Percentiles rank a stretch among this genome's conserved stretches.
Conservation (phyloP, 2,888 invertebrate genomes). For the Cryptocephalus primarius region DNA sequence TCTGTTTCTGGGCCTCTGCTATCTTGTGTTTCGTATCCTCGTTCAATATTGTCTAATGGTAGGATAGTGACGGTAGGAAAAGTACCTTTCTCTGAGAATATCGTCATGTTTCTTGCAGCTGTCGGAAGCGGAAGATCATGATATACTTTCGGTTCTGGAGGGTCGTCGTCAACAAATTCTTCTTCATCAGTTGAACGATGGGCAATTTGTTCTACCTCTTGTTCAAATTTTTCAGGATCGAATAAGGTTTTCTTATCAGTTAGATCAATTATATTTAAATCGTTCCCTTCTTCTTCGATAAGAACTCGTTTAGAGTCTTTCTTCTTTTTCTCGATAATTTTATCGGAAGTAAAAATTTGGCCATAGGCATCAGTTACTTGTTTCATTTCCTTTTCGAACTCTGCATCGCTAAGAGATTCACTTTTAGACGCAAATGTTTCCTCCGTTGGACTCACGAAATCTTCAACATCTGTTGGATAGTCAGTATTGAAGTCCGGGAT, state of each 20-base stretch:
- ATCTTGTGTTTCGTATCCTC: conserved; percentile 11
- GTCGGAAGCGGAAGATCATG: conserved; percentile 31
- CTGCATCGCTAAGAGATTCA: conserved; percentile 10
- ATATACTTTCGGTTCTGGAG: conserved; percentile 11
- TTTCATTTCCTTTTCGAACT: conserved; percentile 17
- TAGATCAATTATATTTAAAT: no score
- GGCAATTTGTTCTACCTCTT: no score
- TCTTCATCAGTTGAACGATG: conserved; percentile 17
- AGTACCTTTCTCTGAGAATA: conserved; percentile 20
- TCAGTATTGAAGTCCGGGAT: conserved; percentile 20
- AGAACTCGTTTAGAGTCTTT: not conserved
- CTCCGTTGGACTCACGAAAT: conserved; percentile 34
- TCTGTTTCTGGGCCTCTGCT: conserved; percentile 17
- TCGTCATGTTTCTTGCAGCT: conserved; percentile 38
- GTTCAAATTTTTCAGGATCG: no score
- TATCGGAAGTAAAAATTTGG: conserved; percentile 14
- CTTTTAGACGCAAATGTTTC: not conserved
- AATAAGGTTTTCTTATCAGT: no score
- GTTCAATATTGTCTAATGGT: conserved; percentile 27
- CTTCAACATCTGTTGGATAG: conserved; percentile 33
- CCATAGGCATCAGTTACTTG: conserved; percentile 19
- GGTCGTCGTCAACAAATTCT: conserved; percentile 15
- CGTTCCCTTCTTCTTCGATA: no score
- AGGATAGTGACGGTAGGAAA: conserved; percentile 38
- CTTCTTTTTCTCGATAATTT: conserved; percentile 4